Evolutionary conservation across 2,888 invertebrate species (phyloP), one percentile per base, ranked within the genome.

Genomic region (Anthoptus insignis): DNA sequence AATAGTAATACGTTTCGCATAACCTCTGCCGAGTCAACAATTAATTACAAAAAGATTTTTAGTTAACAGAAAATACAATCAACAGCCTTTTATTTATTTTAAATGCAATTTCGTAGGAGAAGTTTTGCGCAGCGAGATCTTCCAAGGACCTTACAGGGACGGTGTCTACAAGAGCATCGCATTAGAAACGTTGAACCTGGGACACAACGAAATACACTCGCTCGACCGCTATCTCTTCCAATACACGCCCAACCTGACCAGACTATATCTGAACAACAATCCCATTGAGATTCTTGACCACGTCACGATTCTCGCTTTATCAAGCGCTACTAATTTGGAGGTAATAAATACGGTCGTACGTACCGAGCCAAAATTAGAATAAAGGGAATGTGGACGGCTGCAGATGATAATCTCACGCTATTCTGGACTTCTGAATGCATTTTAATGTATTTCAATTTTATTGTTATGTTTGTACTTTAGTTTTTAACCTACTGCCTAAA

Each of bases 61-160:
- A n/a, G n/a, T n/a, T n/a, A n/a, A n/a, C n/a, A n/a, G n/a, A n/a
- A n/a, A n/a, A n/a, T n/a, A n/a, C n/a, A n/a, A n/a, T n/a, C n/a
- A n/a, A n/a, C n/a, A n/a, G n/a, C n/a, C n/a, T n/a, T 27, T 27
- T 27, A 3, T 16, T 42, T 34, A 0, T 21, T 7, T 22, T 22
- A n/a, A n/a, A 22, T 22, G 19, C 11, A 9, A 42, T 42, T 59
- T 86, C 88, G 66, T 81, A 95, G 95, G 94, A n/a, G 95, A 95
- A 61, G 94, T 94, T 42, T 79, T 96, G 39, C 88, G 94, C 53
- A 91, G 95, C 19, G 95, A 96, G 73, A 94, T 96, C 64, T 96
- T 96, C 82, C 95, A 95, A 76, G 96, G 96, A 0, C 94, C 94
- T 0, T 96, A 95, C 80, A 93, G 92, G 66, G 85, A 91, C 60